phyloP scores from a whole-genome alignment of 2,113 vertebrate genomes.

The Otocyon megalotis region DNA sequence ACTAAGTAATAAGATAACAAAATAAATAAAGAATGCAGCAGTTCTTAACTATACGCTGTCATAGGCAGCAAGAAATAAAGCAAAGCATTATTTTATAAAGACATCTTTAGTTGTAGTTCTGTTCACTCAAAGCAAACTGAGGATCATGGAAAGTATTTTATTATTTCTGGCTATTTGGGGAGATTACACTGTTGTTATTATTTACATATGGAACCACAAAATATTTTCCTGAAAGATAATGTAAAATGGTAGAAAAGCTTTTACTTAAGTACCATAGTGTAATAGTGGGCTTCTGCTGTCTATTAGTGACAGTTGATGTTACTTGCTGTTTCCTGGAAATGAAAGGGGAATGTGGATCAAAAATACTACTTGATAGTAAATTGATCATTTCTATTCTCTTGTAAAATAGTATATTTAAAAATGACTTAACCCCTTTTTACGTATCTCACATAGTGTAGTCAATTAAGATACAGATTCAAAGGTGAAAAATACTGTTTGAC shows the following conservation, averaged over 20 bases:
- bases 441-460: not conserved
- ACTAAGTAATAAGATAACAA: not conserved
- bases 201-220: not conserved
- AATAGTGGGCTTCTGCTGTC: not conserved
- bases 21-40: not conserved
- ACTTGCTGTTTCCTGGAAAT: conserved; percentile 26
- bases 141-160: not conserved
- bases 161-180: not conserved
- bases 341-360: not conserved
- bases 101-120: not conserved
- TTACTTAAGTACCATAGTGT: not conserved
- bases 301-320: not conserved
- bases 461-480: not conserved
- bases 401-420: not conserved
- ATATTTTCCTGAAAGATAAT: conserved; percentile 49
- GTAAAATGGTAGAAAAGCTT: conserved; percentile 5
- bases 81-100: not conserved
- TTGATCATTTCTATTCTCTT: not conserved
- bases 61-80: not conserved
- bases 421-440: not conserved
- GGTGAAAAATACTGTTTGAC: not conserved
- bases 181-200: not conserved
- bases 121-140: not conserved
- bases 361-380: conserved; percentile 37
- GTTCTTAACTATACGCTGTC: not conserved